phyloP scores from a whole-genome alignment of 2,888 invertebrate species.

The Amblyjoppa proteus region DNA sequence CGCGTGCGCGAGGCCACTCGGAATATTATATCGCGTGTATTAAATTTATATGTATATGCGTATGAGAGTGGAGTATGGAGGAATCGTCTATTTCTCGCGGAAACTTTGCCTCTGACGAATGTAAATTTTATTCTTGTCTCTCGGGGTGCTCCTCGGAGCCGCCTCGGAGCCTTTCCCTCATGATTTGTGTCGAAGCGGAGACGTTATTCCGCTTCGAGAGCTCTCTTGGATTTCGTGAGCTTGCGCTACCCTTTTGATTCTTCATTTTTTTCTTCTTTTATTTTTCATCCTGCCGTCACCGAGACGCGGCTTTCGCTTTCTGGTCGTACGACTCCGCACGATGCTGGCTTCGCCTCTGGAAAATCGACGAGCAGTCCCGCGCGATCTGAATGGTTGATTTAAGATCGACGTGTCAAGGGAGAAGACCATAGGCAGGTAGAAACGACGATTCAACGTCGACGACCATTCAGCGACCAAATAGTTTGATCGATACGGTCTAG shows the following conservation, averaged over 20 bases:
- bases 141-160: neutral
- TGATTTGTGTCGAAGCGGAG: conserved; percentile 60
- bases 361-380: conserved; percentile 50
- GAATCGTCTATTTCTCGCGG: conserved; percentile 43
- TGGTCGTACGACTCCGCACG: conserved; percentile 17
- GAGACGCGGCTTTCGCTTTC: neutral
- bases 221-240: conserved; percentile 37
- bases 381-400: conserved; percentile 37
- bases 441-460: conserved; percentile 35
- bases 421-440: conserved; percentile 26
- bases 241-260: conserved; percentile 8
- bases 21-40: conserved; percentile 10
- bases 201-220: conserved; percentile 34
- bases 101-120: conserved; percentile 55
- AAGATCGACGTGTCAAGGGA: conserved; percentile 35
- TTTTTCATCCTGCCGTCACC: neutral
- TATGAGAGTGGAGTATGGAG: neutral
- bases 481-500: conserved; percentile 66
- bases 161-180: conserved; percentile 24
- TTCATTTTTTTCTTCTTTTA: conserved; percentile 10
- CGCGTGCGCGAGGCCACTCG: conserved; percentile 6
- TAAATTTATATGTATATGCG: conserved; percentile 30
- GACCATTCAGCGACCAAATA: conserved; percentile 20
- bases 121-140: conserved; percentile 63
- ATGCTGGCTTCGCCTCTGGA: conserved; percentile 24